Percentiles rank a stretch among this genome's conserved stretches.
These are phyloP conservation scores for Halichoeres trimaculatus DNA, from an alignment of 2,113 vertebrate species.

Conservation along the genomic window DNA sequence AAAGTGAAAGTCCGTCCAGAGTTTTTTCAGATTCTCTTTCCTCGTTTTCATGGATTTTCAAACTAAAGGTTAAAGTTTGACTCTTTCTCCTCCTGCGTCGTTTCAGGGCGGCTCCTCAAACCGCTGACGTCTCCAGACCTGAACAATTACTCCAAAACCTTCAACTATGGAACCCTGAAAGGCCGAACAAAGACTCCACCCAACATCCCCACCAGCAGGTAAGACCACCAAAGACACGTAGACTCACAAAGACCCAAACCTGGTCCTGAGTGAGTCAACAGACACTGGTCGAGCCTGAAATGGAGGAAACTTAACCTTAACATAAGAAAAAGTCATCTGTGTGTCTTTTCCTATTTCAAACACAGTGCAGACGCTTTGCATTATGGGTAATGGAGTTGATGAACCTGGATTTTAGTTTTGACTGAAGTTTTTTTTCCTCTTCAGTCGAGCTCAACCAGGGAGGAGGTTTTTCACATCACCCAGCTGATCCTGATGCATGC, in stretches of 20 bases:
- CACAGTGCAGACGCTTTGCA: not conserved
- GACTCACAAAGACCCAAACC: too few species aligned
- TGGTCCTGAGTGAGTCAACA: too few species aligned
- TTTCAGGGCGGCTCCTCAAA: conserved; percentile 73
- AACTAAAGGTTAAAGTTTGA: not conserved
- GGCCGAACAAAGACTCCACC: conserved; percentile 68
- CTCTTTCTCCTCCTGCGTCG: not conserved
- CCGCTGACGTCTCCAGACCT: conserved; percentile 80
- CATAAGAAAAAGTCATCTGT: too few species aligned
- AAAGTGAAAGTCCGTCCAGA: too few species aligned
- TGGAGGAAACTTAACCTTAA: too few species aligned
- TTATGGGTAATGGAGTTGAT: not conserved
- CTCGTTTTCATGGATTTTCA: too few species aligned
- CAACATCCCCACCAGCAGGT: conserved; percentile 55
- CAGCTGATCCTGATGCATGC: conserved; percentile 46
- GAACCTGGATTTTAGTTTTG: too few species aligned
- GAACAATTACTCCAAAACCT: conserved; percentile 55
- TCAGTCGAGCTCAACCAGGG: conserved; percentile 53
- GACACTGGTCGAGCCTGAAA: too few species aligned
- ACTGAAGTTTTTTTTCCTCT: not conserved
- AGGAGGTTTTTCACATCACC: conserved; percentile 81
- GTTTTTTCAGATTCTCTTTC: not conserved
- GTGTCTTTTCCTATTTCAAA: too few species aligned
- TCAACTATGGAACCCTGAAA: conserved; percentile 66
- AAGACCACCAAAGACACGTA: conserved; percentile 64